Evolutionary conservation across 2,113 vertebrate species (phyloP).

Genomic region (Heterochromis multidens): DNA sequence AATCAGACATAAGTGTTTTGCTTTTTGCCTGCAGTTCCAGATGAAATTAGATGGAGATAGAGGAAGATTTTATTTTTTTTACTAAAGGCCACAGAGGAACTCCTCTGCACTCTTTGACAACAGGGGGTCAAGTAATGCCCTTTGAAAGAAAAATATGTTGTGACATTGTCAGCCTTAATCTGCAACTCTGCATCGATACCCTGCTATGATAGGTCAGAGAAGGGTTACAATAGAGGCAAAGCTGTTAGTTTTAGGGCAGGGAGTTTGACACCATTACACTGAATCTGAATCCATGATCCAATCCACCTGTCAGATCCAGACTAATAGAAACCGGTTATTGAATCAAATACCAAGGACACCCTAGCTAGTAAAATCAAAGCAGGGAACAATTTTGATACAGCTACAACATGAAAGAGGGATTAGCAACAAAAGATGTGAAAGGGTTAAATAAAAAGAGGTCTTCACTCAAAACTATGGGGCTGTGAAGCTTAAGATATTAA

Average conservation of each 20-base stretch:
- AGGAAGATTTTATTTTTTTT: background rate
- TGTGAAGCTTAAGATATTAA: too few species aligned
- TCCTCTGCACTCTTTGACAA: conserved; percentile 34
- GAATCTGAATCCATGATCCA: background rate
- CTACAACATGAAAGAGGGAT: background rate
- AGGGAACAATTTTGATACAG: background rate
- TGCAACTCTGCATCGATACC: conserved; percentile 9
- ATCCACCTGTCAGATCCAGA: background rate
- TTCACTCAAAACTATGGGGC: background rate
- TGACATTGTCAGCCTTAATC: conserved; percentile 63
- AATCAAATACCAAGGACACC: background rate
- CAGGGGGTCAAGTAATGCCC: conserved; percentile 57
- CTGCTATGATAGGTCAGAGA: conserved; percentile 15
- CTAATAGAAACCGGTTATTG: background rate
- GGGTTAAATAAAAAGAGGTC: background rate
- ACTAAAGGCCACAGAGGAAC: conserved; percentile 9
- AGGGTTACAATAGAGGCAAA: background rate
- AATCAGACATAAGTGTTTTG: background rate
- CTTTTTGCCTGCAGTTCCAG: background rate
- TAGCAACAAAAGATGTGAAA: background rate
- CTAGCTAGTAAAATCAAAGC: background rate
- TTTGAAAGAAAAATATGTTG: conserved; percentile 63
- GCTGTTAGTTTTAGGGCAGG: background rate
- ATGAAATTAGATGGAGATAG: background rate
- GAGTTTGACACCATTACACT: background rate